Conservation (phyloP, 2,888 invertebrate genomes). For the Hydriomena furcata region DNA sequence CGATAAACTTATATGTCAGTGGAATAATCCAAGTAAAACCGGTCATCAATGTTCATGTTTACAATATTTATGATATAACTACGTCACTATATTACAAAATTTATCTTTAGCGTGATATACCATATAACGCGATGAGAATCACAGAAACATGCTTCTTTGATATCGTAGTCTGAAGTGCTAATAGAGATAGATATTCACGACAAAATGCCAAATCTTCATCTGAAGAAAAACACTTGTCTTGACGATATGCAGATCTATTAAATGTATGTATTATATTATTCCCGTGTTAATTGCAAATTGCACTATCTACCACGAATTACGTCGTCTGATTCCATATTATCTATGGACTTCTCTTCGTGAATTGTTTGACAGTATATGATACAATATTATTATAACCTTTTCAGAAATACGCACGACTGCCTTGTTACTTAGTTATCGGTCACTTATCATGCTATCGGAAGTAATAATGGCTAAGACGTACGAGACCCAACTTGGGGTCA, state of each 20-base stretch:
- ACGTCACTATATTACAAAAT: constrained; percentile 21
- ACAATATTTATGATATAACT: constrained; percentile 13
- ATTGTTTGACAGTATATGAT: constrained; percentile 46
- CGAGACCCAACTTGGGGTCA: constrained; percentile 54
- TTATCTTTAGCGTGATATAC: not conserved
- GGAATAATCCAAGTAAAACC: constrained; percentile 30
- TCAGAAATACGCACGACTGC: constrained; percentile 54
- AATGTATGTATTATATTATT: not conserved
- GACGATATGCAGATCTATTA: too few species aligned
- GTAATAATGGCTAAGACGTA: constrained; percentile 49
- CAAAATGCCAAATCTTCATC: too few species aligned
- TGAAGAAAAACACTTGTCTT: too few species aligned
- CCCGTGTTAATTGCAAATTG: constrained; percentile 21
- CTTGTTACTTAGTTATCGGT: constrained; percentile 43
- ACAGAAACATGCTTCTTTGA: too few species aligned
- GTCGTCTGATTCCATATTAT: constrained; percentile 50
- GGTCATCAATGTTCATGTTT: constrained; percentile 23
- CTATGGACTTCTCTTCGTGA: constrained; percentile 57
- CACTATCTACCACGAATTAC: constrained; percentile 22
- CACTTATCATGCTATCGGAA: constrained; percentile 60
- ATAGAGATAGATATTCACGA: too few species aligned
- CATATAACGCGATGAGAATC: too few species aligned
- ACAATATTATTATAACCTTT: constrained; percentile 41
- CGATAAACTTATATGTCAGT: constrained; percentile 2
- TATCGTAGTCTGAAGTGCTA: too few species aligned